Percentiles rank a stretch among this genome's conserved stretches.
phyloP scores from a whole-genome alignment of 1,140 invertebrate species.

The Medauroidea extradentata region DNA sequence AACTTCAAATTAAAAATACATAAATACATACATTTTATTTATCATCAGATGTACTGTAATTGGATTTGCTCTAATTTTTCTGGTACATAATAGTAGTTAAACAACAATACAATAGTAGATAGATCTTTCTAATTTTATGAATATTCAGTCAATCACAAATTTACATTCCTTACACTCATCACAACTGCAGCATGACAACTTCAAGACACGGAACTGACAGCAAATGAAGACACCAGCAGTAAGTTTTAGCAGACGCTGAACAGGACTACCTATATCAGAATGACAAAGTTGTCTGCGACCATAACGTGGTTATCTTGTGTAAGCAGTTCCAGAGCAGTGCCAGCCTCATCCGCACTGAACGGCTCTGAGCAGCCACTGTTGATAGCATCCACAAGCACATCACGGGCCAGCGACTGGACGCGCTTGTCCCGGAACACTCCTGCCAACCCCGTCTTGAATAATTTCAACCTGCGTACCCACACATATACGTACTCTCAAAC shows the following conservation, averaged over 20 bases:
- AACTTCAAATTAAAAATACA: too few relatives aligned
- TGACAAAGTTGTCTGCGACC: slow-evolving; percentile 83
- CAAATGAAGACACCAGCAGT: background rate
- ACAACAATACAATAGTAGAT: background rate
- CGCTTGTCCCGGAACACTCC: slow-evolving; percentile 64
- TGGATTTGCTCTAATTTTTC: too few relatives aligned
- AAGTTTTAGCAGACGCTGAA: background rate
- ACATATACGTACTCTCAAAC: slow-evolving; percentile 8
- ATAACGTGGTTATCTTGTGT: slow-evolving; percentile 87
- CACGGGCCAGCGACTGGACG: slow-evolving; percentile 59
- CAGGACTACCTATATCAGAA: slow-evolving; percentile 63
- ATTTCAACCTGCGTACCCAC: slow-evolving; percentile 48
- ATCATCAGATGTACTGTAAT: too few relatives aligned
- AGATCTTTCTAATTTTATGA: background rate
- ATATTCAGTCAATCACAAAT: background rate
- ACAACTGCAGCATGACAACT: background rate
- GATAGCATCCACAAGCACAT: slow-evolving; percentile 54
- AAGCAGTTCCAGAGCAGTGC: slow-evolving; percentile 75
- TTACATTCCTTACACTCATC: background rate
- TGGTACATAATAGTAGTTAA: too few relatives aligned
- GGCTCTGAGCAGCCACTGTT: slow-evolving; percentile 43
- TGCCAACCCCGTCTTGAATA: slow-evolving; percentile 60
- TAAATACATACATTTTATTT: too few relatives aligned
- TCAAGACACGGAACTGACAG: background rate
- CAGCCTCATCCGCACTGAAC: slow-evolving; percentile 58